phyloP scores from a whole-genome alignment of 2,888 invertebrate species.

The Adineta ricciae region DNA sequence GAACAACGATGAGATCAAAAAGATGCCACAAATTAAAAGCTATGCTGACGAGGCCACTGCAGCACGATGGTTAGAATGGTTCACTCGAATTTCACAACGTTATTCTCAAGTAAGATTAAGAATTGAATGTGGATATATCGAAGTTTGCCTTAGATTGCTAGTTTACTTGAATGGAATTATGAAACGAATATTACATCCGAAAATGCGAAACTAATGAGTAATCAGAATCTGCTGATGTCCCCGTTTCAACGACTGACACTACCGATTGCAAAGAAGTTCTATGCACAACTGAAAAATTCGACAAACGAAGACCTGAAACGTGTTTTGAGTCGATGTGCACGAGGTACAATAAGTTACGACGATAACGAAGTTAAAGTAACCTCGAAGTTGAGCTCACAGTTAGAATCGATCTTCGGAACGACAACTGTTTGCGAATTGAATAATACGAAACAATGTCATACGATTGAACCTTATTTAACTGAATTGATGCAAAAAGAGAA shows the following conservation, averaged over 20 bases:
- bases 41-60: neutral
- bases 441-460: neutral
- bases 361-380: neutral
- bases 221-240: neutral
- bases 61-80: neutral
- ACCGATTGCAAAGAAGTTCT: neutral
- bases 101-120: neutral
- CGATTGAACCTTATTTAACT: neutral
- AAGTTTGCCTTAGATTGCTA: neutral
- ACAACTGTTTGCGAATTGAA: constrained; percentile 23
- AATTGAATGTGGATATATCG: neutral
- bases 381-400: neutral
- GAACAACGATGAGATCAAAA: neutral
- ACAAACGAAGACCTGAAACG: neutral
- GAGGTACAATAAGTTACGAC: neutral
- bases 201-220: neutral
- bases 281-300: neutral
- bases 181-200: neutral
- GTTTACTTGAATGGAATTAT: neutral
- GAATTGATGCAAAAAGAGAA: neutral
- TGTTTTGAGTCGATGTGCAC: neutral
- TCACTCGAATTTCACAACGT: neutral
- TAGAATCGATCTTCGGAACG: constrained; percentile 24
- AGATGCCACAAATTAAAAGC: neutral
- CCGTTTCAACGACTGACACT: neutral